Evolutionary conservation across 1,140 invertebrate species (phyloP), one percentile per base, ranked within the genome.

Genomic region (Leptoteleia sp.): DNA sequence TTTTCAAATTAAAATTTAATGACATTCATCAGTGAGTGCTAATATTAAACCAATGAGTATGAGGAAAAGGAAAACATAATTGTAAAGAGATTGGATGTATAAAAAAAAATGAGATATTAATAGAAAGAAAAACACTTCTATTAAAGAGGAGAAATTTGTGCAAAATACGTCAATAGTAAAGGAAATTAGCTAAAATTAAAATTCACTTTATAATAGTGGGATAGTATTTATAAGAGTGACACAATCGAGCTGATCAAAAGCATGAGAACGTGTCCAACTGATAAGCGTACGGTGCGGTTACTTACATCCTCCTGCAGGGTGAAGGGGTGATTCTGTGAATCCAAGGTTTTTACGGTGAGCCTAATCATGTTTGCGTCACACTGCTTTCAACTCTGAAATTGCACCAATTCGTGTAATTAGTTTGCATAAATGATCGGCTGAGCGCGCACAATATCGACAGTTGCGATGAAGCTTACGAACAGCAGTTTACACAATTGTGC

Each of bases 321-420:
- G 89, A 96, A 97, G 17, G 91, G 90, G 87, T 96, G 95, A 91
- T 97, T 97, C 83, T 94, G 94, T 5, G 96, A 96, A 92, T 98
- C 96, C 79, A 98, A 91, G 16, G 97, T 98, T 90, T 98, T 98
- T 35, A 98, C 94, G 68, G 94, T 96, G 37, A 97, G 89, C 80
- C 94, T 92, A 90, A 96, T 93, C 94, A 96, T 95, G 68, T 83
- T 92, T 55, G 52, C 65, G 38, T 47, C 19, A 16, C 13, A 9
- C 17, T 17, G 5, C 7, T 25, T 16, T 13, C 19, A 3, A 22
- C 25, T 35, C 59, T 47, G 43, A 9, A 62, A 61, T 77, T 59
- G 35, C 40, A 25, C 9, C 8, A 73, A 37, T 37, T 33, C 13
- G n/a, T 42, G 12, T 25, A 38, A 43, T 42, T 42, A 19, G 15